phyloP scores from a whole-genome alignment of 2,797 vertebrate species.

The Limnodromus scolopaceus region DNA sequence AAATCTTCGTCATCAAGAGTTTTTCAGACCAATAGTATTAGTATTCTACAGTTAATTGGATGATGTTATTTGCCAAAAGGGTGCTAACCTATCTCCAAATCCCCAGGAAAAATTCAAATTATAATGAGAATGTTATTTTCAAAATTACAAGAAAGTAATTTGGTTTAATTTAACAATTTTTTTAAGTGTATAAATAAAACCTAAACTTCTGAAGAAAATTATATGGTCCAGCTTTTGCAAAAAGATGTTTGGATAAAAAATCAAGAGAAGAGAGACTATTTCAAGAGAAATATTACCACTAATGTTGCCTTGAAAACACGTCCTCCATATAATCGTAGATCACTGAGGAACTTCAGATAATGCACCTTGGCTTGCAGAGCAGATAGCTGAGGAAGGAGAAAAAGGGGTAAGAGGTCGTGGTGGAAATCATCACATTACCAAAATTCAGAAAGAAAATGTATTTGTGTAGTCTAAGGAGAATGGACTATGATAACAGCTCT shows the following conservation, averaged over 20 bases:
- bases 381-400: conserved; percentile 85
- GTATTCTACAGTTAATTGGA: not conserved
- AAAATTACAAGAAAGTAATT: not conserved
- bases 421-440: not conserved
- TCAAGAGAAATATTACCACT: conserved; percentile 83
- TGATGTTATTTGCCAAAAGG: not conserved
- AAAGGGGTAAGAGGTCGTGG: not conserved
- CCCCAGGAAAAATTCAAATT: not conserved
- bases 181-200: not conserved
- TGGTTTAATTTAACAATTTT: not conserved
- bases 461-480: not conserved
- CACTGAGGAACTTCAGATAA: conserved; percentile 98
- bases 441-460: not conserved
- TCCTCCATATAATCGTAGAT: conserved; percentile 94
- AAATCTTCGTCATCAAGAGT: not conserved
- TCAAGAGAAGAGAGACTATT: not conserved
- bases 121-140: not conserved
- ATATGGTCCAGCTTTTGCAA: not conserved
- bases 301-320: conserved; percentile 95
- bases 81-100: not conserved
- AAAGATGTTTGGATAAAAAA: not conserved
- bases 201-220: not conserved
- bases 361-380: conserved; percentile 97
- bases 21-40: not conserved
- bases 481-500: not conserved